Evolutionary conservation across 2,113 vertebrate species (phyloP), one percentile per base, ranked within the genome.

Genomic region (Aramus guarauna): DNA sequence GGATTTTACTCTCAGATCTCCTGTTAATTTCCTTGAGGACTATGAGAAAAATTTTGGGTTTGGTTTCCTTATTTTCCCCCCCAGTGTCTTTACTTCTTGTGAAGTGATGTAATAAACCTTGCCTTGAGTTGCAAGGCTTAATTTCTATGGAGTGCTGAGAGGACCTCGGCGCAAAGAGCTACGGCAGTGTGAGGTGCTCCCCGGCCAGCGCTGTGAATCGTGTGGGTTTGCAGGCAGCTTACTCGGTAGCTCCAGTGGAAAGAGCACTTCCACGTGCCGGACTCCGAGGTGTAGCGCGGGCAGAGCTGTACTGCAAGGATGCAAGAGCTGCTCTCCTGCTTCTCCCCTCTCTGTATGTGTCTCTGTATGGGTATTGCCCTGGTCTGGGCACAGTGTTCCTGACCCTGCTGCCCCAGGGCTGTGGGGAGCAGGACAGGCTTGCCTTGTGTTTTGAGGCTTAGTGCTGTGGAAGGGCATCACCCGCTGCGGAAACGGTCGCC

Each of bases 261-360:
- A 21, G 45, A 81, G 23, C 26, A 1, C 55, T 30, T 48, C 72
- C 8, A 2, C 15, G 60, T 4, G 77, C 77, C 9, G 64, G 43
- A 12, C 36, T 52, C 14, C 0, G 2, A 29, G 34, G 14, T 5
- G 56, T 5, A 0, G 24, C 1, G 41, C 0, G 0, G 55, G 47
- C 74, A 50, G 75, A 55, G 62, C 60, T 26, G 50, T 12, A 5
- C 55, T 15, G 64, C 37, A 5, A 52, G 58, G 34, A 24, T 3
- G 6, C 3, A 1, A 12, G 7, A 50, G 43, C 15, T 7, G 1
- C 62, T 32, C 59, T 63, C 20, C 67, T 4, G 23, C 19, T 9
- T 52, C 50, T n/a, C 27, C 21, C 9, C 21, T 4, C 27, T 59
- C 53, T 27, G 47, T 20, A 47, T 19, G 47, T 19, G 43, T 12